Evolutionary conservation across 1,140 invertebrate genomes (phyloP), one percentile per base, ranked within the genome.

Genomic region (Drosophila jambulina): DNA sequence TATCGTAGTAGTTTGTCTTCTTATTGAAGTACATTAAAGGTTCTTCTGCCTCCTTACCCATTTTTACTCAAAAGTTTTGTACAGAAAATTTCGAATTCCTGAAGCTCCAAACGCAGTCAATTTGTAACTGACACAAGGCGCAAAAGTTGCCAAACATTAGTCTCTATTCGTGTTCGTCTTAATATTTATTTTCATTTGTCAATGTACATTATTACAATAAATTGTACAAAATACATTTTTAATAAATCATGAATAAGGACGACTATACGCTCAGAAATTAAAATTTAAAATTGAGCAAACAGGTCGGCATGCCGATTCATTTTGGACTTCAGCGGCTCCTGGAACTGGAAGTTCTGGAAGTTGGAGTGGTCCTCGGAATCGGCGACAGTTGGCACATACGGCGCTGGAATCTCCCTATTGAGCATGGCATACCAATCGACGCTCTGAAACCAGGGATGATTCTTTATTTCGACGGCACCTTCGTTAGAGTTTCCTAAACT

Each of bases 401-500:
- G 96, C 1, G 97, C 95, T 68, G 94, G 94, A 23, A 96, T 93
- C 92, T 96, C 96, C 87, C 96, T 96, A 87, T 98, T 95, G 61
- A 98, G 97, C 70, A 99, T 95, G 19, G 95, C 94, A 58, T 96
- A 95, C 97, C 97, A 99, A 84, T 98, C 96, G 19, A 95, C 96
- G 1, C 94, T 94, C 23, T 94, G 93, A 84, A 98, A 99, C 95
- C 95, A 96, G 29, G 74, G 86, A 68, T 96, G 95, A 17, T 80
- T 93, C 87, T 96, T 96, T 12, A 95, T 94, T 68, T 96, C 95
- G 75, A 92, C 67, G 0, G 93, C 94, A 15, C 97, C 97, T 54
- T 97, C 96, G 85, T 96, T 97, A 75, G 98, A 94, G 82, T 98
- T 98, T 43, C 98, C 98, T 90, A 95, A 98, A 62, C 88, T 91